Conservation (phyloP, 1,140 invertebrate species). For the Bombus huntii region DNA sequence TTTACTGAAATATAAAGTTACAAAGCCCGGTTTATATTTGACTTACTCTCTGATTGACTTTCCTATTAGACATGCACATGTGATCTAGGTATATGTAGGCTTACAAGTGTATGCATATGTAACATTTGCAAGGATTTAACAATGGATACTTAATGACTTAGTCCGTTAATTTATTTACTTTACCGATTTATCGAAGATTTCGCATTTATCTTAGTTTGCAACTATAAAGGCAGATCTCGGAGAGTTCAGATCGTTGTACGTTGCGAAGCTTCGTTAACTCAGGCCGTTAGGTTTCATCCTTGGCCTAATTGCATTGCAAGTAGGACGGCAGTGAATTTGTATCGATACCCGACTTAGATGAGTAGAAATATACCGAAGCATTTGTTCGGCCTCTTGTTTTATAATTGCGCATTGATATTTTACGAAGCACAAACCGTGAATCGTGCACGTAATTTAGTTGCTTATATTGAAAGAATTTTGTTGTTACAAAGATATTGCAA, state of each 20-base stretch:
- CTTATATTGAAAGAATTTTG: neutral
- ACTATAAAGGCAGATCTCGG: neutral
- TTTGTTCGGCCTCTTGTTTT: neutral
- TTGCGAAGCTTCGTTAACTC: neutral
- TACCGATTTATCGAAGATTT: neutral
- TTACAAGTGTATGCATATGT: neutral
- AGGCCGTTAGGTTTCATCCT: neutral
- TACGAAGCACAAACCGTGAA: neutral
- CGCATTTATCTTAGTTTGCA: neutral
- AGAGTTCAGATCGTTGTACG: neutral
- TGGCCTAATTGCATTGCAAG: neutral
- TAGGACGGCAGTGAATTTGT: neutral
- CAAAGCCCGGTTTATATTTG: no score
- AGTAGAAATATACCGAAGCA: neutral
- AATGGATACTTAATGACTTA: neutral
- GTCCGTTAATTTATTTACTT: neutral
- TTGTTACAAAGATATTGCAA: neutral
- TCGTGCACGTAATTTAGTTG: neutral
- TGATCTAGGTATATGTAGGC: neutral
- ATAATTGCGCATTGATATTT: neutral
- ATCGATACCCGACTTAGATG: neutral
- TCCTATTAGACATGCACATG: no score
- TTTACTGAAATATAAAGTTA: no score
- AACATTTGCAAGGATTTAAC: neutral
- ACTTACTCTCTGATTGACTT: no score